Conservation (phyloP, 2,797 vertebrate species). For the Darevskia mixta region DNA sequence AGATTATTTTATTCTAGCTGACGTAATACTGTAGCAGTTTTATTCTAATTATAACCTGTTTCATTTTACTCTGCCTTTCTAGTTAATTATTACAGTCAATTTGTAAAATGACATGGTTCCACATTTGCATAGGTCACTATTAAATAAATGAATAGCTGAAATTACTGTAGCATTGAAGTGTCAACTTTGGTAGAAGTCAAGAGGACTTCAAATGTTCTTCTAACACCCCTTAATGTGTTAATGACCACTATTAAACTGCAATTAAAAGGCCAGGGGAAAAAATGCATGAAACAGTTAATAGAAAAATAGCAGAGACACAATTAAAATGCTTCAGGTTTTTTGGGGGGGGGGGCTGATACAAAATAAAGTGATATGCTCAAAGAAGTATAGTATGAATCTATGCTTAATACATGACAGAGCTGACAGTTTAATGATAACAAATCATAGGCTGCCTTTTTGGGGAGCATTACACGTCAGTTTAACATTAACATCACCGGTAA, state of each 20-base stretch:
- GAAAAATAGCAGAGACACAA: slow-evolving; percentile 85
- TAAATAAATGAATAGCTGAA: slow-evolving; percentile 93
- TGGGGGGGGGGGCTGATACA: too few relatives aligned
- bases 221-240: slow-evolving; percentile 94
- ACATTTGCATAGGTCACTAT: slow-evolving; percentile 94
- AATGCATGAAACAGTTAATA: slow-evolving; percentile 90
- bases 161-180: slow-evolving; percentile 93
- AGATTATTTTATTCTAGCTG: slow-evolving; percentile 86
- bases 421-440: slow-evolving; percentile 92
- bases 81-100: slow-evolving; percentile 93
- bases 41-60: slow-evolving; percentile 90
- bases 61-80: slow-evolving; percentile 88
- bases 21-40: slow-evolving; percentile 88
- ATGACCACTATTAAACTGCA: slow-evolving; percentile 94
- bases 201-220: slow-evolving; percentile 88
- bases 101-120: slow-evolving; percentile 90
- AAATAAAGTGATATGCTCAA: slow-evolving; percentile 86
- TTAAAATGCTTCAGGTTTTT: slow-evolving; percentile 79
- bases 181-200: slow-evolving; percentile 93
- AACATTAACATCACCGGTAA: slow-evolving; percentile 85
- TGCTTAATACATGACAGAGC: slow-evolving; percentile 82
- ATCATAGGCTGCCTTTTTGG: slow-evolving; percentile 87
- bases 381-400: slow-evolving; percentile 83
- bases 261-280: slow-evolving; percentile 89
- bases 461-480: slow-evolving; percentile 75